Conservation (phyloP, 1,140 invertebrate species). For the Drusus annulatus region DNA sequence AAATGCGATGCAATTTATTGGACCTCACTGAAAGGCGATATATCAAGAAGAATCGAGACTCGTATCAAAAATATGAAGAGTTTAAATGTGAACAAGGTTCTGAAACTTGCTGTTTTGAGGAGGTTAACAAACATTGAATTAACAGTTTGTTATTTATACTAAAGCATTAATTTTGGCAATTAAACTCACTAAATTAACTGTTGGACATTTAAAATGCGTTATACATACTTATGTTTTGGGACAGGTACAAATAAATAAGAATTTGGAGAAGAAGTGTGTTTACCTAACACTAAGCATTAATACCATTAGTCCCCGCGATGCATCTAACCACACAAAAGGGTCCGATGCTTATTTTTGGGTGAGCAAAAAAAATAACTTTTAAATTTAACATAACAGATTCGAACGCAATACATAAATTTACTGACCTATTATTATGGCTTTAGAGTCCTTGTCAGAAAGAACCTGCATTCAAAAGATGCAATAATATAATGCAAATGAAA, state of each 20-base stretch:
- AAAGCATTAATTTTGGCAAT: not conserved
- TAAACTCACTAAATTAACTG: no score
- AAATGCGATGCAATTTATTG: slow-evolving; percentile 32
- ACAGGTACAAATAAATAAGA: slow-evolving; percentile 16
- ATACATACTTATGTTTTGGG: not conserved
- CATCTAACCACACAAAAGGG: not conserved
- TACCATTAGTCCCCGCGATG: slow-evolving; percentile 8
- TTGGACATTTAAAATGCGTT: no score
- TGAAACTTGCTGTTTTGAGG: not conserved
- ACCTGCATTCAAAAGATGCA: not conserved
- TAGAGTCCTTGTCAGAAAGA: slow-evolving; percentile 9
- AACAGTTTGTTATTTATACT: not conserved
- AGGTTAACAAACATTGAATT: no score
- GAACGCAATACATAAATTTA: not conserved
- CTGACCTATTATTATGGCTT: not conserved
- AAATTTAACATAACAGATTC: not conserved
- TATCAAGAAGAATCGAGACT: slow-evolving; percentile 10
- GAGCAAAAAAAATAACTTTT: not conserved
- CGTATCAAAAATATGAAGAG: not conserved
- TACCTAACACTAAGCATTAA: slow-evolving; percentile 13
- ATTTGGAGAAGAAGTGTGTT: slow-evolving; percentile 18
- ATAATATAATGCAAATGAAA: slow-evolving; percentile 28
- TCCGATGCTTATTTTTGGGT: slow-evolving; percentile 8
- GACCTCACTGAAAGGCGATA: slow-evolving; percentile 30
- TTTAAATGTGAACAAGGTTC: slow-evolving; percentile 13